Evolutionary conservation across 2,888 invertebrate species (phyloP), one percentile per base, ranked within the genome.

Genomic region (Protula sp.): DNA sequence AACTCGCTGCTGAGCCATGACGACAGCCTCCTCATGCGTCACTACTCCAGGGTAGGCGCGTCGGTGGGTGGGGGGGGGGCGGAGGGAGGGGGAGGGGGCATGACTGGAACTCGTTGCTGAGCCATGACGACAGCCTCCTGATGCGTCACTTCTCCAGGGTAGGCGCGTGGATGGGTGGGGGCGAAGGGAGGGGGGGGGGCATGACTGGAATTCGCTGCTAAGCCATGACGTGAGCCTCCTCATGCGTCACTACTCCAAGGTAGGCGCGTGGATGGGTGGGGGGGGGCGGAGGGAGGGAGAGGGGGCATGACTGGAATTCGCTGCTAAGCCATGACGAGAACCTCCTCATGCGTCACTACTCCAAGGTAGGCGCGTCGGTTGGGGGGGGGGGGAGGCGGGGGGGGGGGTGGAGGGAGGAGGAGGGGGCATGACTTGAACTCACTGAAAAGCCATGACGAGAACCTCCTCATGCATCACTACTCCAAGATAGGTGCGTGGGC

Each of bases 401-500:
- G n/a, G n/a, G n/a, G n/a, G n/a, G n/a, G n/a, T n/a, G n/a, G n/a
- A n/a, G n/a, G n/a, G n/a, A n/a, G n/a, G n/a, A n/a, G 82, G 64
- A 59, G 81, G 55, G 69, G 82, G 0, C 82, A 82, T 60, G 82
- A 82, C 67, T 82, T 82, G 82, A 82, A 82, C 68, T 80, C 80
- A 1, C 70, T 82, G 26, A 63, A 82, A 28, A 74, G 74, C 47
- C 73, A 82, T 59, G 75, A 79, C 57, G 70, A 71, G 19, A 54
- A 52, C 24, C 66, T 77, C 2, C 63, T 64, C n/a, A 63, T 74
- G 56, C 66, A 62, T 27, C 68, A 71, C 55, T 74, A 71, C 58
- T 74, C 74, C 14, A 69, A 38, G 45, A 38, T 38, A n/a, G n/a
- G n/a, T n/a, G n/a, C n/a, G n/a, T n/a, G n/a, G n/a, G n/a, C n/a